phyloP scores from a whole-genome alignment of 2,888 invertebrate genomes.

The Stenodema calcarata region DNA sequence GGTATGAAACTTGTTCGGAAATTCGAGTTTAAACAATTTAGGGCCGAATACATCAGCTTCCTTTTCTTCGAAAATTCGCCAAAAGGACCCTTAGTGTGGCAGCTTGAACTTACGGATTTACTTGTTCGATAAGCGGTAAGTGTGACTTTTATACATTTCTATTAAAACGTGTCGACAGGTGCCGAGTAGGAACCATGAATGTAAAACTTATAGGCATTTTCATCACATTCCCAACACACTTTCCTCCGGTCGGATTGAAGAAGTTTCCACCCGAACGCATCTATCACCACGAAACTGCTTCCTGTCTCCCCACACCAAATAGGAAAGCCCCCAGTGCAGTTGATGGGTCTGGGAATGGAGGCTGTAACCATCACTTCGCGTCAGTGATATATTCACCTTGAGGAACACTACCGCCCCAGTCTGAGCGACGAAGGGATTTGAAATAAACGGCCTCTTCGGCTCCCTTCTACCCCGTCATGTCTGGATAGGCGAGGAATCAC shows the following conservation, averaged over 20 bases:
- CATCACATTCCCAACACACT: not conserved
- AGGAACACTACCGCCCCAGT: not conserved
- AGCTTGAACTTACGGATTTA: too few species aligned
- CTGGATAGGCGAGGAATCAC: not conserved
- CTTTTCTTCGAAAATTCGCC: too few species aligned
- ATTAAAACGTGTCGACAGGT: not conserved
- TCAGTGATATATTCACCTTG: slow-evolving; percentile 2
- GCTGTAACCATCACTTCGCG: slow-evolving; percentile 2
- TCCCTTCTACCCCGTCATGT: not conserved
- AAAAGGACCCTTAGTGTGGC: too few species aligned
- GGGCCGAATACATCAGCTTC: too few species aligned
- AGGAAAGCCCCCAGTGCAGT: not conserved
- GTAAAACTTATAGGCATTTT: not conserved
- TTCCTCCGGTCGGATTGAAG: not conserved
- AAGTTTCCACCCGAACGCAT: not conserved
- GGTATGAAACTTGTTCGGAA: too few species aligned
- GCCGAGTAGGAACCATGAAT: not conserved
- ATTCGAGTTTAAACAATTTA: too few species aligned
- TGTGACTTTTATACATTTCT: not conserved
- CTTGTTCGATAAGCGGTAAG: too few species aligned
- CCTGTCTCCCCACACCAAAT: not conserved
- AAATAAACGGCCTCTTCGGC: not conserved
- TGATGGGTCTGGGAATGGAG: not conserved
- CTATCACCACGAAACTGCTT: not conserved
- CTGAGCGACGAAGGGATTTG: not conserved